These are phyloP conservation scores for Ovis canadensis DNA, from an alignment of 2,113 vertebrate genomes.

Conservation along the genomic window DNA sequence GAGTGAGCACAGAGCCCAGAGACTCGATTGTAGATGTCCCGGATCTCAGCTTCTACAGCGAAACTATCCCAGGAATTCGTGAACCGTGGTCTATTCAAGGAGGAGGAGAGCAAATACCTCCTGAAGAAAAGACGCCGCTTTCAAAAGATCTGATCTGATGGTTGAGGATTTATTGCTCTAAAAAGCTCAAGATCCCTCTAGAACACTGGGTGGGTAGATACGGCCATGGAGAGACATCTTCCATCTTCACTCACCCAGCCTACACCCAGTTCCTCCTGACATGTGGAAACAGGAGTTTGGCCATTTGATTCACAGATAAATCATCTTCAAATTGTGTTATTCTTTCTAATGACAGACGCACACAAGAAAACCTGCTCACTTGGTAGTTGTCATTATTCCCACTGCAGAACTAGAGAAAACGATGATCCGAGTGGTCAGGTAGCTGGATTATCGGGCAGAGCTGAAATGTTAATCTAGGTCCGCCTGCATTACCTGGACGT, in stretches of 20 bases:
- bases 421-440: background rate
- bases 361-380: background rate
- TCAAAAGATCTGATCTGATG: background rate
- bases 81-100: background rate
- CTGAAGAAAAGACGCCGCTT: slow-evolving; percentile 3
- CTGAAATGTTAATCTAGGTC: background rate
- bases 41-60: background rate
- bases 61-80: slow-evolving; percentile 63
- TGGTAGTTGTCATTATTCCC: background rate
- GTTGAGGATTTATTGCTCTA: background rate
- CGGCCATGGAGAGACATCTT: background rate
- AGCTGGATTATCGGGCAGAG: background rate
- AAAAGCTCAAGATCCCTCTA: background rate
- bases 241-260: background rate
- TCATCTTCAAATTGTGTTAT: background rate
- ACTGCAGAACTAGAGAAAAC: background rate
- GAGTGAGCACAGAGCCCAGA: slow-evolving; percentile 47
- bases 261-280: background rate
- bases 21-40: slow-evolving; percentile 45
- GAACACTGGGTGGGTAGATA: background rate
- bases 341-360: background rate
- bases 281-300: background rate
- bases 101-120: slow-evolving; percentile 3
- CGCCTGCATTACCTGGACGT: too few relatives aligned
- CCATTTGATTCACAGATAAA: background rate